These are phyloP conservation scores for Crenuchus spilurus DNA, from an alignment of 2,797 vertebrate species.

Conservation along the genomic window DNA sequence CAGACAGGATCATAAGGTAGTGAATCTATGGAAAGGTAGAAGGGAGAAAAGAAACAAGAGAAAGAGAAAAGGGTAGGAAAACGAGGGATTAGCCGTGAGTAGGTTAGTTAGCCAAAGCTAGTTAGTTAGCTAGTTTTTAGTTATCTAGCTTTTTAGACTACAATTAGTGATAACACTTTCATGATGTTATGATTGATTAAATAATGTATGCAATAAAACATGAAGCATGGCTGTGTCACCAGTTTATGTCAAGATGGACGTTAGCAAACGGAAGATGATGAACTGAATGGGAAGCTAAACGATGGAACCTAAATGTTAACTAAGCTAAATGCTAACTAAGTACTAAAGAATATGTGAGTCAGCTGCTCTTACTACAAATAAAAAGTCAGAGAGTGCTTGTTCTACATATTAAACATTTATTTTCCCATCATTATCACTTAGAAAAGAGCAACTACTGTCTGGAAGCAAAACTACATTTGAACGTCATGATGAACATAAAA, in stretches of 20 bases:
- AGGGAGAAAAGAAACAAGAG: constrained; percentile 78
- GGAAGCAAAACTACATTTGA: constrained; percentile 33
- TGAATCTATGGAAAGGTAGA: constrained; percentile 91
- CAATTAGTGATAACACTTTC: constrained; percentile 12
- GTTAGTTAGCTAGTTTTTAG: constrained; percentile 50
- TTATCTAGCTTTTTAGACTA: constrained; percentile 66
- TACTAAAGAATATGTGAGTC: not conserved
- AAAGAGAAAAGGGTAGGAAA: constrained; percentile 49
- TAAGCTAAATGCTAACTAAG: not conserved
- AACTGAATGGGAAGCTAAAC: not conserved
- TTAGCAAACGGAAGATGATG: constrained; percentile 12
- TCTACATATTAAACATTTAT: constrained; percentile 49
- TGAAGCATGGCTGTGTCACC: not conserved
- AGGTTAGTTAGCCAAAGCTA: constrained; percentile 85
- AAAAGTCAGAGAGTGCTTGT: constrained; percentile 28
- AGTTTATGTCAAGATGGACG: not conserved
- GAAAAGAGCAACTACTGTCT: constrained; percentile 31
- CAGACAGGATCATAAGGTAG: constrained; percentile 98
- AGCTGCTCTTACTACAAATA: constrained; percentile 9
- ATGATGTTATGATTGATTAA: constrained; percentile 10
- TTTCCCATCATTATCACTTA: constrained; percentile 32
- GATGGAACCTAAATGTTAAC: no score
- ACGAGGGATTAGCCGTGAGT: constrained; percentile 87
- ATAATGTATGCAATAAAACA: constrained; percentile 6
- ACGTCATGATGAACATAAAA: constrained; percentile 8